Percentiles rank a stretch among this genome's conserved stretches.
These are phyloP conservation scores for Lasioglossum oenotherae DNA, from an alignment of 2,888 invertebrate genomes.

Conservation along the genomic window DNA sequence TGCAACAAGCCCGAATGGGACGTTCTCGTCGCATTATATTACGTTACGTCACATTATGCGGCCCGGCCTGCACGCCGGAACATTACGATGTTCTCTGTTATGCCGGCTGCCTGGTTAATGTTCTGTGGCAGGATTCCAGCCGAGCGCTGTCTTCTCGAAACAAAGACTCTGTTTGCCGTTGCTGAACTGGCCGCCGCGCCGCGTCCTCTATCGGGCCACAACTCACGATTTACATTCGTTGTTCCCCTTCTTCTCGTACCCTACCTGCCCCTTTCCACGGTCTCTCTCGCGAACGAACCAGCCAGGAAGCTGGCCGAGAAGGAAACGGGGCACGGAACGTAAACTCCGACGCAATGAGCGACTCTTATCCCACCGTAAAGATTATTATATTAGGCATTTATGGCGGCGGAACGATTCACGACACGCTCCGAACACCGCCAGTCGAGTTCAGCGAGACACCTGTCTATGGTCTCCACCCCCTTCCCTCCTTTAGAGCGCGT, in stretches of 20 bases:
- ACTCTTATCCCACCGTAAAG: constrained; percentile 20
- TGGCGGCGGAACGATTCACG: constrained; percentile 32
- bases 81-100: constrained; percentile 72
- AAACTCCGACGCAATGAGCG: constrained; percentile 27
- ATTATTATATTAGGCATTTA: constrained; percentile 49
- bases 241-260: constrained; percentile 17
- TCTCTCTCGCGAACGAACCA: constrained; percentile 1
- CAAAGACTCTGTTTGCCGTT: constrained; percentile 70
- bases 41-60: constrained; percentile 70
- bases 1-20: constrained; percentile 61
- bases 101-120: constrained; percentile 76
- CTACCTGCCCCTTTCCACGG: not conserved
- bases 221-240: constrained; percentile 57
- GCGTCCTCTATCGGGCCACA: constrained; percentile 54
- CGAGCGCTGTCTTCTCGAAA: constrained; percentile 69
- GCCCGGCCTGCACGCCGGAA: constrained; percentile 56
- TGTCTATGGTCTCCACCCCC: not conserved
- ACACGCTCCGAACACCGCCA: not conserved
- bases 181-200: constrained; percentile 35
- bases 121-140: constrained; percentile 74
- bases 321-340: constrained; percentile 38
- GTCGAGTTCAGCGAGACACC: constrained; percentile 1
- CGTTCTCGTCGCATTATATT: constrained; percentile 66
- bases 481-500: not conserved
- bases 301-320: constrained; percentile 33